Base-by-base conservation (phyloP, 2,113 vertebrate genomes). In the Phyllostomus discolor region DNA sequence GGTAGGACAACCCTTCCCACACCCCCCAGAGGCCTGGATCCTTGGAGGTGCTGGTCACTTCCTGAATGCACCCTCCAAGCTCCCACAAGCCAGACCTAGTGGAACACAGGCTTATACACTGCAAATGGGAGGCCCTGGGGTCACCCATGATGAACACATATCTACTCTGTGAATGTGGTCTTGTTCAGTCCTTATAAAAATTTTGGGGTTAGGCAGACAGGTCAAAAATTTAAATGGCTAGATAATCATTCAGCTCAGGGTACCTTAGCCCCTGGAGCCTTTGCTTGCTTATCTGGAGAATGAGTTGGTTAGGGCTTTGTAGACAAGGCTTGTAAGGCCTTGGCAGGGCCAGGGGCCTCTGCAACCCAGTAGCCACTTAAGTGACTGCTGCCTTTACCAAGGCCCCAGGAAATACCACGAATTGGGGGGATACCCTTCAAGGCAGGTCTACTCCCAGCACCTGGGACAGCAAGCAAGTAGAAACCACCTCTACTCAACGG, bases 341-440 rank as follows among this genome's bases (percentile, higher is more conserved):
- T 67, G 6, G 50, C 2, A 24, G 75, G 54, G 14, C 48, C 10
- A 2, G 9, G 26, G 43, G 78, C 16, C 43, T 7, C 43, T 6
- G 14, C 4, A 10, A 11, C 7, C 43, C 5, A 2, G 72, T 10
- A 28, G 17, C 78, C 31, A 26, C 10, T 11, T 35, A 31, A 26
- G 41, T 4, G 35, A 54, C 28, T 1, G 1, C 43, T 70, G 31
- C 22, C 33, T 57, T 35, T 10, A 10, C 12, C 2, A 48, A 33
- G 57, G 54, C 12, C 73, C 73, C 35, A 50, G 50, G n/a, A 62
- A 62, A 43, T 28, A 48, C 59, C 43, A 57, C 4, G 24, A 38
- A 38, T 54, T 16, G 0, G 14, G 48, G 73, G 2, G 24, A 72
- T 17, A 24, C 16, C 28, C 28, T 17, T 33, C 1, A 0, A 16